Conservation (phyloP, 2,888 invertebrate species). For the Micropterix aruncella region DNA sequence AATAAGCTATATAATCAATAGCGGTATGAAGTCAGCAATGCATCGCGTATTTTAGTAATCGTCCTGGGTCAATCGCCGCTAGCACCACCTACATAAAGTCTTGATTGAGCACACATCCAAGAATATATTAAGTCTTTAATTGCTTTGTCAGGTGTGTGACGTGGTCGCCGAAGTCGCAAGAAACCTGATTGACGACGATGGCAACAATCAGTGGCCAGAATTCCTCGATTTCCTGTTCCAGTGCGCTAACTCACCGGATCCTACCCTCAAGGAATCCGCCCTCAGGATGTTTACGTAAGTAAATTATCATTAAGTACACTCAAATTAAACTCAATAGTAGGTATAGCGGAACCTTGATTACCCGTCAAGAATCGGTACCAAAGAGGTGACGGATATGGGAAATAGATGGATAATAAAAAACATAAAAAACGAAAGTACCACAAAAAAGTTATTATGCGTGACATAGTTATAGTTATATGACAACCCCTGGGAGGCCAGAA, state of each 20-base stretch:
- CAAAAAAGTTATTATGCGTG: neutral
- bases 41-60: too few relatives aligned
- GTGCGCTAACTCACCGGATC: slow-evolving; percentile 73
- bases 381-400: too few relatives aligned
- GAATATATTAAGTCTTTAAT: too few relatives aligned
- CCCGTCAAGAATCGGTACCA: neutral
- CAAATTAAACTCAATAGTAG: too few relatives aligned
- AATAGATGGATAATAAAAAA: too few relatives aligned
- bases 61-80: too few relatives aligned
- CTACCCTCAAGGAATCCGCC: slow-evolving; percentile 82
- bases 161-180: slow-evolving; percentile 92
- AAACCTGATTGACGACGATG: slow-evolving; percentile 89
- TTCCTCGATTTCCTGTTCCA: slow-evolving; percentile 91
- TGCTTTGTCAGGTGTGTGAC: slow-evolving; percentile 80
- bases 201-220: slow-evolving; percentile 94
- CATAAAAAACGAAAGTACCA: neutral
- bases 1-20: too few relatives aligned
- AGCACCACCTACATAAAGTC: too few relatives aligned
- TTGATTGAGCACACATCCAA: too few relatives aligned
- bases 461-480: too few relatives aligned
- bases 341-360: neutral
- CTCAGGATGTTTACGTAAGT: slow-evolving; percentile 86
- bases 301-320: slow-evolving; percentile 1
- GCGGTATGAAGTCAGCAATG: too few relatives aligned
- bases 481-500: too few relatives aligned